These are phyloP conservation scores for Ypsolopha scabrella DNA, from an alignment of 2,888 invertebrate species.

Conservation along the genomic window DNA sequence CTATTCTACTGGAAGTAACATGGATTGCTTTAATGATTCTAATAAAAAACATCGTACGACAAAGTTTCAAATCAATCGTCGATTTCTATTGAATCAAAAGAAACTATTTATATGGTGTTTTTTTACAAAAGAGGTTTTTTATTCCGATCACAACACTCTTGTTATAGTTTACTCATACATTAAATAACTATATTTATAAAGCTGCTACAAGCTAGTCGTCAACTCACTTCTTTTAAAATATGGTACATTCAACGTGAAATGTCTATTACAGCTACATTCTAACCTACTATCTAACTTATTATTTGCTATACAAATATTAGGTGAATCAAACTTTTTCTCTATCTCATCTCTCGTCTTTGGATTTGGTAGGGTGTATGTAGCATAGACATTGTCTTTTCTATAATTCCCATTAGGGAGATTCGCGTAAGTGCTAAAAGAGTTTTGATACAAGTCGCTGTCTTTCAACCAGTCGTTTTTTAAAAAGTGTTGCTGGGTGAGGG, in stretches of 20 bases:
- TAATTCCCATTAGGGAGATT: neutral
- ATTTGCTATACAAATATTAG: conserved; percentile 55
- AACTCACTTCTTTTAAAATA: conserved; percentile 46
- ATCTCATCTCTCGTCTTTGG: conserved; percentile 25
- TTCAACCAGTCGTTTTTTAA: conserved; percentile 28
- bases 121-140: too few species aligned
- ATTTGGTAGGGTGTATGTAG: conserved; percentile 33
- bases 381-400: conserved; percentile 24
- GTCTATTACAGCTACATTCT: conserved; percentile 55
- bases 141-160: too few species aligned
- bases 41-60: too few species aligned
- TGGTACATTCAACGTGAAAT: conserved; percentile 55
- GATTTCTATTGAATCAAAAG: too few species aligned
- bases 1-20: too few species aligned
- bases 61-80: too few species aligned
- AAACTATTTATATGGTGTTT: conserved; percentile 13
- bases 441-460: conserved; percentile 20
- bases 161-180: too few species aligned
- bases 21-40: too few species aligned
- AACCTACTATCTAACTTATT: conserved; percentile 44
- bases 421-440: neutral
- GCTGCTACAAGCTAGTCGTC: conserved; percentile 43
- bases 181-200: conserved; percentile 6
- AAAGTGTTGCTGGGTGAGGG: neutral
- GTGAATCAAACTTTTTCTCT: conserved; percentile 44